Evolutionary conservation across 1,140 invertebrate genomes (phyloP).

Genomic region (Mya arenaria): DNA sequence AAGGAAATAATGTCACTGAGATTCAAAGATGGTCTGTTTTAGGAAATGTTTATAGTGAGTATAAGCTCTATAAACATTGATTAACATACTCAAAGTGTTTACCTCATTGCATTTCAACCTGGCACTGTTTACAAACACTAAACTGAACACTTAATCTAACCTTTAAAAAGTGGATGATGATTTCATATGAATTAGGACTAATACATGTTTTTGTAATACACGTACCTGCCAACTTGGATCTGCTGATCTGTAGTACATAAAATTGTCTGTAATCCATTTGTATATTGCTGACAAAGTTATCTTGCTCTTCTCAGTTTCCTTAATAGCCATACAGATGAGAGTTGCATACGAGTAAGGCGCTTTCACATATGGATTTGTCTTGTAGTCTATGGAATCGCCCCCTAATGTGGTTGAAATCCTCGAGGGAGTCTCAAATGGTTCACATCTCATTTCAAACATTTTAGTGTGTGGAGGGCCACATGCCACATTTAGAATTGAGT

Average conservation of each 20-base stretch:
- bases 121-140: no score
- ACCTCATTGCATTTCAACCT: no score
- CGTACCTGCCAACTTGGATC: constrained; percentile 95
- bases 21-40: no score
- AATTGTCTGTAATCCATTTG: constrained; percentile 96
- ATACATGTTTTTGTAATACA: constrained; percentile 24
- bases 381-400: constrained; percentile 84
- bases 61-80: no score
- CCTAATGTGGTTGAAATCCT: constrained; percentile 56
- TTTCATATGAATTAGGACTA: background rate
- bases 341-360: constrained; percentile 96
- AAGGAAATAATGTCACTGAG: no score
- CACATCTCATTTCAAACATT: constrained; percentile 63
- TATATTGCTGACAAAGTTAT: constrained; percentile 96
- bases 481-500: constrained; percentile 60
- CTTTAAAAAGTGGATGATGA: no score
- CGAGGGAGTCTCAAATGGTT: constrained; percentile 60
- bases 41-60: no score
- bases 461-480: constrained; percentile 66
- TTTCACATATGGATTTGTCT: constrained; percentile 91
- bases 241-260: constrained; percentile 91
- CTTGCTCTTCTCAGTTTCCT: constrained; percentile 92
- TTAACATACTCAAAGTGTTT: no score
- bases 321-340: constrained; percentile 96
- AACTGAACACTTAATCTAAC: no score